These are phyloP conservation scores for Drosophila tripunctata DNA, from an alignment of 2,888 invertebrate genomes.

Conservation along the genomic window DNA sequence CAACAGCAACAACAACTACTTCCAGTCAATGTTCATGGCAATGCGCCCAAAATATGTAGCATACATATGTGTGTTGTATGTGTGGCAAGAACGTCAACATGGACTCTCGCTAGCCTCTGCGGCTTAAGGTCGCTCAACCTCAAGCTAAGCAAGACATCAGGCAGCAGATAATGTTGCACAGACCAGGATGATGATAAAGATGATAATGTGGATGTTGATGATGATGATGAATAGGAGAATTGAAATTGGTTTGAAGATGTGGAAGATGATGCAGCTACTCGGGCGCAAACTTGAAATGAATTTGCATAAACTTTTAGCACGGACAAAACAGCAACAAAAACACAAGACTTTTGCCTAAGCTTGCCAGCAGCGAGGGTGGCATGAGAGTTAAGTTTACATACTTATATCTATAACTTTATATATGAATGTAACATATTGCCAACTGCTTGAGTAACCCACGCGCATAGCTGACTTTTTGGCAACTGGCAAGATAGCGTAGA, in stretches of 20 bases:
- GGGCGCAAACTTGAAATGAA: conserved; percentile 67
- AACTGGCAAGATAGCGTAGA: conserved; percentile 33
- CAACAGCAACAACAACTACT: conserved; percentile 6
- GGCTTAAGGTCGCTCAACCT: conserved; percentile 56
- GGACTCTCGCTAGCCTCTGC: conserved; percentile 29
- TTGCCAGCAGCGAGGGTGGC: conserved; percentile 21
- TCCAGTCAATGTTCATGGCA: conserved; percentile 25
- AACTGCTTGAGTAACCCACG: conserved; percentile 19
- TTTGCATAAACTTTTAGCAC: conserved; percentile 73
- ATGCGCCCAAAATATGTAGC: conserved; percentile 36
- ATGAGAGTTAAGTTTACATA: not conserved
- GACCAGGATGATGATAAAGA: conserved; percentile 17
- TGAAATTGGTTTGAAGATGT: conserved; percentile 2
- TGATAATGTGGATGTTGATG: conserved; percentile 2
- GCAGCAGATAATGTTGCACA: conserved; percentile 43
- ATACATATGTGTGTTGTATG: conserved; percentile 5
- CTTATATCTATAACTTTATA: no score
- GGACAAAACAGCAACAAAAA: conserved; percentile 41
- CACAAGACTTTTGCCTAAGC: conserved; percentile 17
- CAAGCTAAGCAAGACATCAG: conserved; percentile 51
- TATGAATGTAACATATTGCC: no score
- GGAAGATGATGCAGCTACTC: conserved; percentile 36
- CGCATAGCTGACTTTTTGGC: conserved; percentile 28
- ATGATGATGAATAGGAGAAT: conserved; percentile 26
- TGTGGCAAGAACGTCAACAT: conserved; percentile 21